Evolutionary conservation across 2,888 invertebrate genomes (phyloP), one percentile per base, ranked within the genome.

Genomic region (Cheilosia grossa): DNA sequence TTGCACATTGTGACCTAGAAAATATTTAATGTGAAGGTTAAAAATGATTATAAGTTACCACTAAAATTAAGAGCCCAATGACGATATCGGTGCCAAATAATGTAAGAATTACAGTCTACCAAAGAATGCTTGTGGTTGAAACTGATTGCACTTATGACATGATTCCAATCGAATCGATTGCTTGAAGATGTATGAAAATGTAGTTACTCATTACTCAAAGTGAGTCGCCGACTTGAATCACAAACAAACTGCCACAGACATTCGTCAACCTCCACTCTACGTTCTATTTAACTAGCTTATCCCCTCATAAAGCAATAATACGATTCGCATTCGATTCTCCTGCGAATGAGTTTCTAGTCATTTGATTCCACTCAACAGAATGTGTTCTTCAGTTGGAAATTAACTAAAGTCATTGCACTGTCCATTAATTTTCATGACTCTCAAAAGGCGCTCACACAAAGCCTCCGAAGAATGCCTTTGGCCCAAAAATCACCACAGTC

Each of bases 361-460:
- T 49, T 49, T 21, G 49, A 13, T 5, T 21, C 21, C 49, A 49
- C 24, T 51, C 51, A 51, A 13, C 15, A 9, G 2, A 51, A 49
- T 49, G 49, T 21, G 9, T 42, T 49, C 4, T 7, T 19, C 49
- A 51, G 24, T 51, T 24, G 21, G 33, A 47, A 47, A 63, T 47
- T 49, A 47, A 63, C 33, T 63, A 17, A 63, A 33, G n/a, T 5
- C 13, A 30, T 30, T 49, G 19, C 30, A 63, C 30, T 33, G 30
- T 30, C 24, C 63, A 49, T 63, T 49, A 63, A 47, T 17, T 63
- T 63, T 37, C 17, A 63, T 63, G 63, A 49, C 30, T 47, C 27
- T 19, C 47, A 19, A 9, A 2, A n/a, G 6, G 5, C 44, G 7
- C 44, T 17, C n/a, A 17, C 5, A 5, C 13, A 42, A 42, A 17